Base-by-base conservation (phyloP, 2,797 vertebrate species). In the Tympanoctomys barrerae region DNA sequence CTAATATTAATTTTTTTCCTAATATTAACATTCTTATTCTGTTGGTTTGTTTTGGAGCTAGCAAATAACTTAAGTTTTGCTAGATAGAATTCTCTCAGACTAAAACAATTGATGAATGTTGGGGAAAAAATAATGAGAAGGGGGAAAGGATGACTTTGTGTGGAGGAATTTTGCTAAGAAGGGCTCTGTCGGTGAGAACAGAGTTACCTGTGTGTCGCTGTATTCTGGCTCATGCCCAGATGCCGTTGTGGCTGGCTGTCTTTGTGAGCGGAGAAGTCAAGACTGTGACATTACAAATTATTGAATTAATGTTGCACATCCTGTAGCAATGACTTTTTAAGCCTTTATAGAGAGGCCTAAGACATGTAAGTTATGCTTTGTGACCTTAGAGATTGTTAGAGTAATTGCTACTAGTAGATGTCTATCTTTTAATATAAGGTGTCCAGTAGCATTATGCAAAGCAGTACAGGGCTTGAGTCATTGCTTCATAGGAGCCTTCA, bases 401-500 rank as follows among this genome's bases (percentile, higher is more conserved):
- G 70, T 42, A 42, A 85, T 68, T 89, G 83, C 18, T 16, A 8
- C 26, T 2, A 5, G 66, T 70, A 16, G 36, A 87, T 79, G 87
- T 57, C 77, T 89, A 26, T 70, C 54, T 90, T 87, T 61, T 95
- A 94, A 64, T 59, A 16, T 46, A 66, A 83, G 90, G 49, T 19
- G 62, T 85, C 64, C 11, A 70, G 91, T 12, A n/a, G 11, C 26
- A 54, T 70, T 66, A 36, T 73, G 96, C 75, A 0, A 2, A 97
- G 81, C 31, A 14, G 19, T 91, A 13, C 68, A 77, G 42, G 28
- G n/a, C 62, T 97, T 87, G 78, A 94, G 89, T 95, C 94, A 93
- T 91, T 42, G 77, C 87, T 91, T 91, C 71, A n/a, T 12, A 79
- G 97, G 96, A 96, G 91, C 86, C 95, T 95, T 87, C 61, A 59